Percentiles rank a stretch among this genome's conserved stretches.
Conservation (phyloP, 2,888 invertebrate genomes). For the Opisthograptis luteolata region DNA sequence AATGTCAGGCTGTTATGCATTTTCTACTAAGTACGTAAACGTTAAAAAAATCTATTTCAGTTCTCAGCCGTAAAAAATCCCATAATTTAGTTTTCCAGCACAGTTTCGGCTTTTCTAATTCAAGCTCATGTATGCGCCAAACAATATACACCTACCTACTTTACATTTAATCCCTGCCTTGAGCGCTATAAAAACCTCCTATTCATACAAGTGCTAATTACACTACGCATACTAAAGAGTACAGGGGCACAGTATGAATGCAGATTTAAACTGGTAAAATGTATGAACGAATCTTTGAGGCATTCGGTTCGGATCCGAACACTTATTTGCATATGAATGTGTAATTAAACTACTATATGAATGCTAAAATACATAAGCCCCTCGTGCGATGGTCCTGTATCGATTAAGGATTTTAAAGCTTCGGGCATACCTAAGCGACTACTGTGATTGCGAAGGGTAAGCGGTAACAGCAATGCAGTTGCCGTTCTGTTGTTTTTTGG, state of each 20-base stretch:
- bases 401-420: slow-evolving; percentile 47
- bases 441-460: not conserved
- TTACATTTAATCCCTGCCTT: slow-evolving; percentile 16
- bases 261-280: slow-evolving; percentile 47
- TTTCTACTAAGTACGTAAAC: no score
- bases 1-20: no score
- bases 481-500: no score
- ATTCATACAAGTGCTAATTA: slow-evolving; percentile 76
- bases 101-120: no score
- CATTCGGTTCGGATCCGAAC: no score
- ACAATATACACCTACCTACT: slow-evolving; percentile 9
- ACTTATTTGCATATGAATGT: slow-evolving; percentile 82
- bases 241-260: slow-evolving; percentile 74
- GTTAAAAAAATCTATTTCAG: no score
- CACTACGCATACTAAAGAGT: slow-evolving; percentile 62
- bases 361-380: slow-evolving; percentile 66
- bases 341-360: slow-evolving; percentile 79
- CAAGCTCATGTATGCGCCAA: not conserved
- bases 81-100: no score
- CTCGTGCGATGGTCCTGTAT: slow-evolving; percentile 42
- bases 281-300: slow-evolving; percentile 74
- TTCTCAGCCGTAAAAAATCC: no score
- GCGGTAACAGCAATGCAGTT: not conserved
- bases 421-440: not conserved
- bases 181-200: slow-evolving; percentile 53